Conservation (phyloP, 2,888 invertebrate genomes). For the Pyrgus malvae region DNA sequence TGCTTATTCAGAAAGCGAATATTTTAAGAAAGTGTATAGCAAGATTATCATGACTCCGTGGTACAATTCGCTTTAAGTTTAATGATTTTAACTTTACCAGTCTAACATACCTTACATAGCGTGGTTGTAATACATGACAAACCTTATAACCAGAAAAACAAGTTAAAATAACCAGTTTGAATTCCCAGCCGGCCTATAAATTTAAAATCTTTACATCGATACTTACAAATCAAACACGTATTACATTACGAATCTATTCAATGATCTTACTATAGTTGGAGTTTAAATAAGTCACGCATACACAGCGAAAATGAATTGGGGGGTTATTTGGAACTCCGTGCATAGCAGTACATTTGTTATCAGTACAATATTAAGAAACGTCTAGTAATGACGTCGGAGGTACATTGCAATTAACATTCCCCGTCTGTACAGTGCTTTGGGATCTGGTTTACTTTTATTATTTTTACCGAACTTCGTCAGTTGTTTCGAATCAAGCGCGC, state of each 20-base stretch:
- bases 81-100: background rate
- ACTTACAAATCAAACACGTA: constrained; percentile 6
- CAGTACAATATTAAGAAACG: constrained; percentile 17
- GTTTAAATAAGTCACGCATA: constrained; percentile 15
- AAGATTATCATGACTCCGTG: background rate
- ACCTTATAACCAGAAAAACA: constrained; percentile 14
- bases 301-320: no score
- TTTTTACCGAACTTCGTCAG: constrained; percentile 40
- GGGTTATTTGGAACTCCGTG: no score
- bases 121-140: background rate
- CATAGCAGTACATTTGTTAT: constrained; percentile 13
- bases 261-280: constrained; percentile 2
- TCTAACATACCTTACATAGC: no score
- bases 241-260: constrained; percentile 7
- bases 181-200: background rate
- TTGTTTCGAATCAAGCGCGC: constrained; percentile 57
- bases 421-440: constrained; percentile 44
- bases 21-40: background rate
- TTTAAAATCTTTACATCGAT: background rate
- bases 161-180: constrained; percentile 9
- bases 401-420: constrained; percentile 39
- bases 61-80: background rate
- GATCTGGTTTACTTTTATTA: constrained; percentile 48
- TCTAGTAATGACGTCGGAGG: constrained; percentile 18
- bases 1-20: constrained; percentile 6